These are phyloP conservation scores for Coranthus polyacanthus DNA, from an alignment of 2,797 vertebrate species.

Conservation along the genomic window DNA sequence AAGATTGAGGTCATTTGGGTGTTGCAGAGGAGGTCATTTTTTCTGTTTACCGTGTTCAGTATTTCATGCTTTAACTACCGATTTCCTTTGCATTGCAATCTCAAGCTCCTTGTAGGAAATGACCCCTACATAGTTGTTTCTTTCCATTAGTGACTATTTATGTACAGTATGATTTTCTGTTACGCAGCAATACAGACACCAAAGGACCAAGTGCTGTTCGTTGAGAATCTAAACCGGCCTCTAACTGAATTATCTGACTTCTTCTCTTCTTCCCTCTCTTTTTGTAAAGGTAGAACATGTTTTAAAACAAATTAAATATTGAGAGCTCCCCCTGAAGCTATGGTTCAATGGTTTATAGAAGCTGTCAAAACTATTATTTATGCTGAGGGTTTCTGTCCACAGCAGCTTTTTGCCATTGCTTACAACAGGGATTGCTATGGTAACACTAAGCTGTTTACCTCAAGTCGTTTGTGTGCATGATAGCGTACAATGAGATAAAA, in stretches of 20 bases:
- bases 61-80: constrained; percentile 89
- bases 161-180: constrained; percentile 70
- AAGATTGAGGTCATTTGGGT: constrained; percentile 90
- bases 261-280: too few relatives aligned
- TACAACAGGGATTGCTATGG: constrained; percentile 87
- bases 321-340: constrained; percentile 37
- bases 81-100: constrained; percentile 87
- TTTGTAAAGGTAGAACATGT: constrained; percentile 33
- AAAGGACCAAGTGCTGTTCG: constrained; percentile 30
- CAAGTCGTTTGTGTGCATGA: constrained; percentile 85
- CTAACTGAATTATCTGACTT: constrained; percentile 55
- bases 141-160: constrained; percentile 84
- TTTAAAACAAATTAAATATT: constrained; percentile 62
- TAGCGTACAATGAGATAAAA: constrained; percentile 85
- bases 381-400: constrained; percentile 74
- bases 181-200: constrained; percentile 62
- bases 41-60: constrained; percentile 86
- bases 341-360: constrained; percentile 63
- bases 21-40: constrained; percentile 85
- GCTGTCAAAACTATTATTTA: constrained; percentile 76
- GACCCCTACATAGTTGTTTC: constrained; percentile 81
- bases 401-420: constrained; percentile 72
- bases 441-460: constrained; percentile 86
- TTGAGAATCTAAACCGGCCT: constrained; percentile 31
- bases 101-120: constrained; percentile 86